Base-by-base conservation (phyloP, 64 coral and sea anemone genomes). In the Trachythela sp. region DNA sequence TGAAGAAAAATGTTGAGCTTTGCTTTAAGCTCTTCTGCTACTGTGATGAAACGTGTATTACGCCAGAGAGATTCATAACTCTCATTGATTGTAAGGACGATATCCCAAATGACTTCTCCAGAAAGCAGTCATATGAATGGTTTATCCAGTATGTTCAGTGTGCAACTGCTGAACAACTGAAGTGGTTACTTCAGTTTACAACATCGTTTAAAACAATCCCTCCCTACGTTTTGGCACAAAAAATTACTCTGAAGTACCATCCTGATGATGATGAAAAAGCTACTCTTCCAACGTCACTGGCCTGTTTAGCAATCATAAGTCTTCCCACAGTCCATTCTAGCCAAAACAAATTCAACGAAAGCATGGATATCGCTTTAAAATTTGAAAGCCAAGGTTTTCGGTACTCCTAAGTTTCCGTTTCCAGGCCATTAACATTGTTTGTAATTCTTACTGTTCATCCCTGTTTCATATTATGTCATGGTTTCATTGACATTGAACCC, bases 331-430 rank as follows among this genome's bases (percentile, higher is more conserved):
- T 91, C 14, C 89, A 91, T 85, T 91, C 84, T 32, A 91, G 43
- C 64, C 77, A 91, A 85, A 68, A 51, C 40, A 91, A 85, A 85
- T 91, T 85, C 45, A 84, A 85, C 60, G 17, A 90, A 31, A 68
- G 54, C 49, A 88, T 88, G 86, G 89, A 90, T 40, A 84, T 40
- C 60, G 50, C 89, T 40, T 40, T 90, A 24, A 40, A 85, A 56
- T 90, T 90, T 86, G 89, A 85, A 60, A 85, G 89, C 68, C 50
- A 91, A 9, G 83, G 89, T 8, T 90, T 90, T 90, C 76, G n/a
- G 24, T 13, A 59, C 59, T 49, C 39, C 36, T 91, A 60, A 85
- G 15, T 20, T 52, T 1, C 22, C n/a, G n/a, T n/a, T n/a, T n/a
- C n/a, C n/a, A n/a, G n/a, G n/a, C n/a, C n/a, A n/a, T n/a, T n/a